A percentile compares a stretch with the other conserved stretches of the same genome.
These are phyloP conservation scores for Melangyna quadrimaculata DNA, from an alignment of 2,888 invertebrate genomes.

Conservation along the genomic window DNA sequence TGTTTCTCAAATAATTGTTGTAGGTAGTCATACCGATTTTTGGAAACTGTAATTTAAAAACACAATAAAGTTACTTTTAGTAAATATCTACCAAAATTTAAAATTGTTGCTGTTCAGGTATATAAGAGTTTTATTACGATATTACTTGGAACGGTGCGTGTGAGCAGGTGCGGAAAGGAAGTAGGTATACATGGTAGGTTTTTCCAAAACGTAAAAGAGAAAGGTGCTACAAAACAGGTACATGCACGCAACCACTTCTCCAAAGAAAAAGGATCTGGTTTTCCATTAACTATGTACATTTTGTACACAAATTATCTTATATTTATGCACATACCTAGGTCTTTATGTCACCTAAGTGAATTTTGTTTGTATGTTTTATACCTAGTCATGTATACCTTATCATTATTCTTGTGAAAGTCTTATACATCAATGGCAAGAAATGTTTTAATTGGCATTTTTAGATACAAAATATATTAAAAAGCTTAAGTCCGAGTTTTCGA, in stretches of 20 bases:
- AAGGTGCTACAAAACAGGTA: conserved; percentile 1
- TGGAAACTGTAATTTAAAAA: no score
- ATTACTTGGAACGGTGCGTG: neutral
- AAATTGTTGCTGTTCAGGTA: neutral
- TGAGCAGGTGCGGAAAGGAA: neutral
- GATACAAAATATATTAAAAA: no score
- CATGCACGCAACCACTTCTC: neutral
- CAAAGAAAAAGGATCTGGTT: neutral
- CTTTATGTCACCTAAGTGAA: neutral
- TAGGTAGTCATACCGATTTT: no score
- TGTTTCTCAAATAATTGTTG: no score
- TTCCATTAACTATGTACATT: neutral
- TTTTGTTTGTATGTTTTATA: no score
- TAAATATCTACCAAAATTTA: neutral
- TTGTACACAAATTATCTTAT: neutral
- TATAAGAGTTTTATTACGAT: neutral
- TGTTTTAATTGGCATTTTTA: no score
- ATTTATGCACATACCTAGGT: neutral
- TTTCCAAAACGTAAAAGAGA: neutral
- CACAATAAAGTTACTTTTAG: no score
- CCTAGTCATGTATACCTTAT: no score
- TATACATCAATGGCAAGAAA: no score
- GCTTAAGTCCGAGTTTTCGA: no score
- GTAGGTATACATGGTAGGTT: neutral
- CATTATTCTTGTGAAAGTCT: no score